Percentiles rank a stretch among this genome's conserved stretches.
phyloP scores from a whole-genome alignment of 2,888 invertebrate genomes.

The Cheilosia vernalis region DNA sequence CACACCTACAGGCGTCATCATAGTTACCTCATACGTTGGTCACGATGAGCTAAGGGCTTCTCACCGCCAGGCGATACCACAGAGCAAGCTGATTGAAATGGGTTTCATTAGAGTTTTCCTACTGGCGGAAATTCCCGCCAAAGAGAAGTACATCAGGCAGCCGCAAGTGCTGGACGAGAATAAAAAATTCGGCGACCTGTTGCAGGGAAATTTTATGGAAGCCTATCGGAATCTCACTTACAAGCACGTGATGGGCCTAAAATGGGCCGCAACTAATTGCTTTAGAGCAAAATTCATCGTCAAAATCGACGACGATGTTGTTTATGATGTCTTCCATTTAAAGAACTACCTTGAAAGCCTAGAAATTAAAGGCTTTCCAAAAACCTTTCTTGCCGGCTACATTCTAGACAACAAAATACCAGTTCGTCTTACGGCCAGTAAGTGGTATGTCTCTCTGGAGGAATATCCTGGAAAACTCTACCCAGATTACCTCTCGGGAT shows the following conservation, averaged over 20 bases:
- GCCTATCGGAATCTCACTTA: conserved; percentile 92
- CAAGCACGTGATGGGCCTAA: conserved; percentile 92
- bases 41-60: conserved; percentile 88
- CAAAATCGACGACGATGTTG: conserved; percentile 93
- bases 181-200: conserved; percentile 86
- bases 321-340: conserved; percentile 87
- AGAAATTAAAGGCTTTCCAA: conserved; percentile 79
- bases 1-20: conserved; percentile 82
- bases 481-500: conserved; percentile 92
- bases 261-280: conserved; percentile 89
- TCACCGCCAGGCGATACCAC: conserved; percentile 87
- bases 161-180: conserved; percentile 86
- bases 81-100: conserved; percentile 85
- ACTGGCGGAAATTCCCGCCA: conserved; percentile 85
- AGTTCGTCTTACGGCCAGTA: conserved; percentile 87
- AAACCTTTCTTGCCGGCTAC: conserved; percentile 86
- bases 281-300: conserved; percentile 86
- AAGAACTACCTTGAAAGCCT: conserved; percentile 83
- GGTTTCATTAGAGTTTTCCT: conserved; percentile 88
- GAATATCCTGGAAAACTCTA: conserved; percentile 87
- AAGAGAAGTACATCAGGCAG: conserved; percentile 85
- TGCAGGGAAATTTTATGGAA: conserved; percentile 91
- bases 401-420: conserved; percentile 87
- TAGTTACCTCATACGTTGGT: conserved; percentile 91
- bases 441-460: conserved; percentile 90